Evolutionary conservation across 2,797 vertebrate genomes (phyloP), one percentile per base, ranked within the genome.

Genomic region (Catostomus latipinnis): DNA sequence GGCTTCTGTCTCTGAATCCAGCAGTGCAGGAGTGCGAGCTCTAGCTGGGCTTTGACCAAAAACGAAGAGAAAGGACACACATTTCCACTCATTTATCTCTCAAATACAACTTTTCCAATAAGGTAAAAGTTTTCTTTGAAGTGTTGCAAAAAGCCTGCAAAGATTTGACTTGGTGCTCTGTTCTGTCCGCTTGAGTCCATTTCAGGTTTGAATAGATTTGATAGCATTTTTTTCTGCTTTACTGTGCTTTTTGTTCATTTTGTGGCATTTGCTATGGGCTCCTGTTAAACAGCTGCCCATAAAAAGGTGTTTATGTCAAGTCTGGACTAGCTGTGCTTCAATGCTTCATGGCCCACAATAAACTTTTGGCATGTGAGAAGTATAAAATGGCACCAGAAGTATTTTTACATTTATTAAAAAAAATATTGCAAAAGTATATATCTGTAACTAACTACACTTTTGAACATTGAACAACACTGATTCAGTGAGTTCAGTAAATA

Each of bases 121-220:
- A 94, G 94, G 94, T 94, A 94, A 94, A 85, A 45, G n/a, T 85
- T 75, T 67, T 65, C 45, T 57, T 56, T 43, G 18, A 66, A 18
- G 63, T 60, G 62, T 71, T 72, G 77, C 69, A 70, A 81, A 22
- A 4, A 5, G 61, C 34, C 66, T 58, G 71, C 62, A 76, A 57
- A 58, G 49, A 18, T 22, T 71, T 57, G 63, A 22, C 34, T 68
- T 43, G 9, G 5, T 9, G 1, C 58, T 52, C 13, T 52, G 62
- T 73, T 50, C 12, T n/a, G 45, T 34, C 53, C 14, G 52, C 43
- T 83, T 73, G 67, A 61, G 73, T 78, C 68, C 66, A 73, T 50
- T 82, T 84, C 10, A 52, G 11, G 68, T 53, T 43, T 69, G 70
- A 14, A 14, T 43, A n/a, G 6, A 4, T 54, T 71, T 48, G 11